A percentile compares a stretch with the other conserved stretches of the same genome.
Conservation (phyloP, 2,797 vertebrate species). For the Microctenopoma stevenorrisi region DNA sequence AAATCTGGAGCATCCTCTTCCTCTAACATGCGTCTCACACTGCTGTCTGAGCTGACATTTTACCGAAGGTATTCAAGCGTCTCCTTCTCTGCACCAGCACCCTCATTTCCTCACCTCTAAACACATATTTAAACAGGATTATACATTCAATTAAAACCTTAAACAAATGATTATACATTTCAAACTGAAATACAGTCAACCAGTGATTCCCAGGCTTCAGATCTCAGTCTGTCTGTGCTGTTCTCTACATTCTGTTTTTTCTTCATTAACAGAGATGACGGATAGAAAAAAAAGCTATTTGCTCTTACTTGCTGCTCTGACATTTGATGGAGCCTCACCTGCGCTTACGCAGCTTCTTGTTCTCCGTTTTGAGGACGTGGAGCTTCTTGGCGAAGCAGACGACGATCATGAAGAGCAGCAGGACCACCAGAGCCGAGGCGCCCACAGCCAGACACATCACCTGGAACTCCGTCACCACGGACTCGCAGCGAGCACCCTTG, state of each 20-base stretch:
- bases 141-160: not conserved
- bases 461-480: conserved; percentile 97
- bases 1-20: not conserved
- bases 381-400: conserved; percentile 99
- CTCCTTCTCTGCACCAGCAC: not conserved
- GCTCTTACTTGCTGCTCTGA: not conserved
- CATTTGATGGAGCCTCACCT: conserved; percentile 83
- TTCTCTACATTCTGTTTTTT: no score
- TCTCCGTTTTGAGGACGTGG: conserved; percentile 96
- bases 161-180: no score
- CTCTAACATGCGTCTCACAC: not conserved
- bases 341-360: conserved; percentile 94
- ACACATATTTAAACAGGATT: no score
- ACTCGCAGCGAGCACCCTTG: conserved; percentile 93
- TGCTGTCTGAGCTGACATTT: not conserved
- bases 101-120: not conserved
- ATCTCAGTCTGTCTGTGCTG: no score
- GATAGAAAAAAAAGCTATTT: not conserved
- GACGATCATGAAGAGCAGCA: conserved; percentile 97
- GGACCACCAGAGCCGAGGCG: conserved; percentile 89
- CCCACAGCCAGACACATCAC: conserved; percentile 95
- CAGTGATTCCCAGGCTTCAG: no score
- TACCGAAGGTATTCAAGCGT: not conserved
- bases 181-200: no score
- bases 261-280: no score